Evolutionary conservation across 2,113 vertebrate genomes (phyloP).

Genomic region (Brachionichthys hirsutus): DNA sequence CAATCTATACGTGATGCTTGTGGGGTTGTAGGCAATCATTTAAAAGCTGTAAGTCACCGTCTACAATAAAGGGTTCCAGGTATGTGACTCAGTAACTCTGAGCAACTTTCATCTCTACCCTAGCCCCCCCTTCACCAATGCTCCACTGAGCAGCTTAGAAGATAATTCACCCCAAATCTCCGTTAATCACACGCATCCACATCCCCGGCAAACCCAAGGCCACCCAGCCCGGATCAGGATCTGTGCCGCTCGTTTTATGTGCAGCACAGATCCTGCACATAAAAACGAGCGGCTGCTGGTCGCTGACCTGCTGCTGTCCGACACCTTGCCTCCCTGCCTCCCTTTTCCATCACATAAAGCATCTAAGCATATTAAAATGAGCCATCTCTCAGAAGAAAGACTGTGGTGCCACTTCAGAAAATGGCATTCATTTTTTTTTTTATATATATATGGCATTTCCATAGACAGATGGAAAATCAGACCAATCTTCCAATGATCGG

Average conservation of each 20-base stretch:
- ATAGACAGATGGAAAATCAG: constrained; percentile 59
- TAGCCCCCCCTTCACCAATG: constrained; percentile 31
- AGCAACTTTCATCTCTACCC: constrained; percentile 29
- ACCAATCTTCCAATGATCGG: constrained; percentile 57
- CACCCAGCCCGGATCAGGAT: constrained; percentile 14
- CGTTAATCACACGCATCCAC: constrained; percentile 66
- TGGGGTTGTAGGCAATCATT: background rate
- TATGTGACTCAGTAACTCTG: constrained; percentile 22
- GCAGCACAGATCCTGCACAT: constrained; percentile 19
- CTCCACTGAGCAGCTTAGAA: constrained; percentile 66
- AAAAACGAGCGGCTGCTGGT: constrained; percentile 31
- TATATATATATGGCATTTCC: constrained; percentile 68
- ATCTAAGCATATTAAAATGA: constrained; percentile 45
- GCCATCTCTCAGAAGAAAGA: constrained; percentile 54
- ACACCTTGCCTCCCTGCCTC: constrained; percentile 20
- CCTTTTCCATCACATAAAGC: constrained; percentile 38
- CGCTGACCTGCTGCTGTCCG: constrained; percentile 29
- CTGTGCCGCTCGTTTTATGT: too few species aligned
- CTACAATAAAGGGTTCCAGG: constrained; percentile 5
- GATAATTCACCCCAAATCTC: constrained; percentile 75
- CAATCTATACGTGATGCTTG: background rate
- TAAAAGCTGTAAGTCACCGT: constrained; percentile 16
- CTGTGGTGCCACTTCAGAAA: constrained; percentile 61
- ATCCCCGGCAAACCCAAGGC: constrained; percentile 38
- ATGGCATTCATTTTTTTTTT: constrained; percentile 69